Evolutionary conservation across 2,797 vertebrate genomes (phyloP).

Genomic region (Squalus acanthias): DNA sequence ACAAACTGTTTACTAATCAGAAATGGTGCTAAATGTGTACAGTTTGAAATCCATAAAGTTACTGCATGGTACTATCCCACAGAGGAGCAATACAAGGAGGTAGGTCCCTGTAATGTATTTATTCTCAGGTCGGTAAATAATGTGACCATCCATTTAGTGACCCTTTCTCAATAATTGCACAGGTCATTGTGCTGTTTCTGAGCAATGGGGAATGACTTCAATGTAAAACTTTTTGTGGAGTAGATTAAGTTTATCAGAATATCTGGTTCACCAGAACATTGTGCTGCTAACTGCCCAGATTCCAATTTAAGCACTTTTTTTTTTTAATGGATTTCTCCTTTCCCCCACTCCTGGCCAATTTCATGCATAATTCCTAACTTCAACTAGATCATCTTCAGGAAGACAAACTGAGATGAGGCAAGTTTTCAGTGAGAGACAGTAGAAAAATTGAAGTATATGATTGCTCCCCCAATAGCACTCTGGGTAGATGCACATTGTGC

Average conservation of each 20-base stretch:
- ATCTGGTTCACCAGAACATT: background rate
- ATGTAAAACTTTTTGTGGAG: background rate
- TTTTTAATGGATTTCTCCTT: too few relatives aligned
- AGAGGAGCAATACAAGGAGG: background rate
- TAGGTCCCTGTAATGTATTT: background rate
- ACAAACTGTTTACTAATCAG: background rate
- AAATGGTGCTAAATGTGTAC: background rate
- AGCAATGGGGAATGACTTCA: background rate
- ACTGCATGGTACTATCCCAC: background rate
- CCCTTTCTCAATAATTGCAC: background rate
- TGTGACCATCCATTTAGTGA: background rate
- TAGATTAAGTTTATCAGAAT: background rate
- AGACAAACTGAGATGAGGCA: background rate
- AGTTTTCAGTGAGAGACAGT: background rate
- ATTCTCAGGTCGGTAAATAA: background rate
- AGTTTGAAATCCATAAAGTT: background rate
- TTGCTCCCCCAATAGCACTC: background rate
- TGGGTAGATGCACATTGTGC: background rate
- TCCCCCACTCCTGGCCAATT: too few relatives aligned
- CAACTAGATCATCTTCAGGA: background rate
- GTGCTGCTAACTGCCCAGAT: background rate
- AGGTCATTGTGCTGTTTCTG: background rate
- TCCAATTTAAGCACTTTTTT: background rate
- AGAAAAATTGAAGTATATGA: background rate
- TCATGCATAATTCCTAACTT: background rate